Evolutionary conservation across 2,888 invertebrate species (phyloP).

Genomic region (Leptarthrus brevirostris): DNA sequence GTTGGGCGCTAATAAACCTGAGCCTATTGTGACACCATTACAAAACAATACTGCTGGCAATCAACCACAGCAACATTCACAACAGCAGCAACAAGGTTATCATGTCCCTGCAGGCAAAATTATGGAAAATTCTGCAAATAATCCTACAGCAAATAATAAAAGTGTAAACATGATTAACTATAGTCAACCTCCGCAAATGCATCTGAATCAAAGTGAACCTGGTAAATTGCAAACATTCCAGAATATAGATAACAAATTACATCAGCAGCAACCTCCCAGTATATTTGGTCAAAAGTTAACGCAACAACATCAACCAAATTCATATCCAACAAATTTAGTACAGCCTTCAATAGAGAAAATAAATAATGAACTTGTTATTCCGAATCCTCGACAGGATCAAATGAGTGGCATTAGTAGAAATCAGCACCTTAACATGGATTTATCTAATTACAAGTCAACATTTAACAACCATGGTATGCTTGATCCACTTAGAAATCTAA

Average conservation of each 20-base stretch:
- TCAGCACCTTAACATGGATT: conserved; percentile 54
- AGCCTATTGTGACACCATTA: conserved; percentile 42
- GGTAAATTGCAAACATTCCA: conserved; percentile 41
- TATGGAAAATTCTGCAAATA: conserved; percentile 1
- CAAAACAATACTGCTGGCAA: conserved; percentile 58
- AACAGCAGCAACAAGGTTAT: conserved; percentile 54
- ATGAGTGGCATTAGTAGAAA: conserved; percentile 37
- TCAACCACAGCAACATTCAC: conserved; percentile 59
- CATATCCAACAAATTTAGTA: conserved; percentile 39
- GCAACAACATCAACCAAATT: conserved; percentile 55
- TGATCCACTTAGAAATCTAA: conserved; percentile 55
- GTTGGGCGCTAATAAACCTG: conserved; percentile 5
- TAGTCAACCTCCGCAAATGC: conserved; percentile 52
- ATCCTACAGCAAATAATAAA: conserved; percentile 4
- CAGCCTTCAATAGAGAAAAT: conserved; percentile 47
- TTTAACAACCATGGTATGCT: conserved; percentile 61
- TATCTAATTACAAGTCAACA: conserved; percentile 56
- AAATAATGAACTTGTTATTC: conserved; percentile 49
- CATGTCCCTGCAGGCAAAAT: neutral
- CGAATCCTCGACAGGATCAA: conserved; percentile 55
- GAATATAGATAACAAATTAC: conserved; percentile 45
- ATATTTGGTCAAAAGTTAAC: conserved; percentile 59
- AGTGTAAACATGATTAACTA: conserved; percentile 21
- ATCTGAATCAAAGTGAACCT: conserved; percentile 42
- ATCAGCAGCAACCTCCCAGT: conserved; percentile 52